Conservation (phyloP, 2,888 invertebrate genomes). For the Hyalella azteca region DNA sequence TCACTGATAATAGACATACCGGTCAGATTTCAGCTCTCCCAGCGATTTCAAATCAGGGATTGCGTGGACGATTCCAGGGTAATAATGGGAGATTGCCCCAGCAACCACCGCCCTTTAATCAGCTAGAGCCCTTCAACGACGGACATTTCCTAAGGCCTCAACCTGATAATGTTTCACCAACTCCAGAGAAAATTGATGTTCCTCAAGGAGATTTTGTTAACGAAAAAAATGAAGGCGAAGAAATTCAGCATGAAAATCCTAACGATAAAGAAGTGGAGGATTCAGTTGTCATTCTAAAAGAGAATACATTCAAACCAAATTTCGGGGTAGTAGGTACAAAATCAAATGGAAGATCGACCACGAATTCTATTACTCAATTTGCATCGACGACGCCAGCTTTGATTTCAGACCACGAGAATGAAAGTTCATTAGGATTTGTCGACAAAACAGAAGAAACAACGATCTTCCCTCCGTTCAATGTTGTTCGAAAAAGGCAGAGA, state of each 20-base stretch:
- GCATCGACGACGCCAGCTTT: neutral
- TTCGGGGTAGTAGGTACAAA: constrained; percentile 40
- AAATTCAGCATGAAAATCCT: neutral
- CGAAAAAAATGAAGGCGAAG: neutral
- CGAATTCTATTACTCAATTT: neutral
- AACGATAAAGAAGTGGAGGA: neutral
- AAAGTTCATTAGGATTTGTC: neutral
- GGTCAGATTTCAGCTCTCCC: too few species aligned
- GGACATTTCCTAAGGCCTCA: neutral
- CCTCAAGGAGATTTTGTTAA: neutral
- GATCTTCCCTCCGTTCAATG: constrained; percentile 54
- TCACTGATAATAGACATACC: neutral
- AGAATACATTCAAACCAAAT: constrained; percentile 50
- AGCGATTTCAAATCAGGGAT: neutral
- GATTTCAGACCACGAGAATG: neutral
- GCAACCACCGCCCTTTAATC: neutral
- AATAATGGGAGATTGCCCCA: neutral
- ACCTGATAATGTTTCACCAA: neutral
- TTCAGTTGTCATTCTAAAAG: constrained; percentile 38
- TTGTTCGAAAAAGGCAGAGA: constrained; percentile 38
- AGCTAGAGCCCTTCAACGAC: neutral
- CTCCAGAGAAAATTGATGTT: neutral
- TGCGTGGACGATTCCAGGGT: neutral
- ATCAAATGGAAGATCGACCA: neutral
- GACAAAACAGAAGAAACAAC: constrained; percentile 37